Base-by-base conservation (phyloP, 2,888 invertebrate genomes). In the Erannis defoliaria region DNA sequence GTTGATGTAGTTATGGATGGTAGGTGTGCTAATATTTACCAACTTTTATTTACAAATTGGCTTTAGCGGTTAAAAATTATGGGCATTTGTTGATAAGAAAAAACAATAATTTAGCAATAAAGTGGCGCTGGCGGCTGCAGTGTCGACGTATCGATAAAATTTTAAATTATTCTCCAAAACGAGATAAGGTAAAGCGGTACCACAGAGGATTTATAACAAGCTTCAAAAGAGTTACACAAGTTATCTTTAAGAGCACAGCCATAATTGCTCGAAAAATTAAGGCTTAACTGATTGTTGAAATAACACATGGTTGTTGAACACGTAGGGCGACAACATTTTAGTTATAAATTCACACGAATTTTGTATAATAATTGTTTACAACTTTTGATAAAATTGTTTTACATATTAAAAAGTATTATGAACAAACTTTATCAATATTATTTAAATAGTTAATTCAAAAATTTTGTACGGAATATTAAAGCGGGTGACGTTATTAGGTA, bases 61-160 rank as follows among this genome's bases (percentile, higher is more conserved):
- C 33, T 33, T 42, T 1, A 16, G 21, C n/a, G 14, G 38, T 18
- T 53, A 12, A 45, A 58, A 53, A 43, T n/a, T 23, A 43, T n/a
- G 14, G 35, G 35, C 40, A 43, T 37, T 43, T 35, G 33, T 46
- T 23, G 26, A 31, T 12, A 51, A 73, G 66, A 65, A 23, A 71
- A 21, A 55, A 56, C 72, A 72, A 76, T 75, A 72, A 62, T 75
- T 74, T 77, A 75, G 77, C 74, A 73, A 73, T 81, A 82, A 86
- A 86, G 80, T 68, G 79, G 79, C 84, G 83, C 79, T 81, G 57
- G 54, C 63, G 55, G 53, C 67, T 66, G 79, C 83, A 76, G 83
- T 87, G 88, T 86, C 81, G 80, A 80, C 70, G 70, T 62, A 64
- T 77, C 80, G 86, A 88, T 88, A 86, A 88, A 84, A 75, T 60